A percentile compares a stretch with the other conserved stretches of the same genome.
Conservation (phyloP, 2,797 vertebrate species). For the Onychomys torridus region DNA sequence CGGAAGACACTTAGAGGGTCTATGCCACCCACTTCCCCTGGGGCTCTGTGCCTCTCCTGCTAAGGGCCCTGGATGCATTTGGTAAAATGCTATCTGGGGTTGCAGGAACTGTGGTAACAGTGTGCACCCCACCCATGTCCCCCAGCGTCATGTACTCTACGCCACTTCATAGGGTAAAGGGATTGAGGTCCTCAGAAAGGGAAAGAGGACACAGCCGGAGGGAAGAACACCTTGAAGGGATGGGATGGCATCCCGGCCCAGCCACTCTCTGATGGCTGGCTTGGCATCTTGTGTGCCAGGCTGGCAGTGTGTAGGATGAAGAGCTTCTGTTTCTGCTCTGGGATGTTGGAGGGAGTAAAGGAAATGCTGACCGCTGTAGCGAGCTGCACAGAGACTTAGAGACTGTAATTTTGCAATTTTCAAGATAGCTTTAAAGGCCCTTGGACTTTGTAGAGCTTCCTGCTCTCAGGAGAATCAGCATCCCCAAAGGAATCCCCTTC, state of each 20-base stretch:
- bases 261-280: neutral
- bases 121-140: neutral
- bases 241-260: neutral
- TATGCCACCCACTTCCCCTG: neutral
- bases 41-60: neutral
- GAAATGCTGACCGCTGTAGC: conserved; percentile 10
- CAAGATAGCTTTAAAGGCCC: conserved; percentile 20
- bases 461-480: neutral
- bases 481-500: neutral
- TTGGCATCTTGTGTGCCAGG: neutral
- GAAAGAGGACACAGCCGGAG: neutral
- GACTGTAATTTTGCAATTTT: conserved; percentile 38
- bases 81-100: neutral
- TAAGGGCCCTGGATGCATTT: neutral
- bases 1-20: neutral
- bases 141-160: neutral
- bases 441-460: neutral
- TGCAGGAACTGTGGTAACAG: too few relatives aligned
- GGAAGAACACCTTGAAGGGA: neutral
- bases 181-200: neutral
- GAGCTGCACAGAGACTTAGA: conserved; percentile 12
- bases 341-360: conserved; percentile 28
- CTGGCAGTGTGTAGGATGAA: neutral
- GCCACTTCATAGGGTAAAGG: conserved; percentile 27
- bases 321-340: neutral